Evolutionary conservation across 2,113 vertebrate species (phyloP).

Genomic region (Chrysemys picta): DNA sequence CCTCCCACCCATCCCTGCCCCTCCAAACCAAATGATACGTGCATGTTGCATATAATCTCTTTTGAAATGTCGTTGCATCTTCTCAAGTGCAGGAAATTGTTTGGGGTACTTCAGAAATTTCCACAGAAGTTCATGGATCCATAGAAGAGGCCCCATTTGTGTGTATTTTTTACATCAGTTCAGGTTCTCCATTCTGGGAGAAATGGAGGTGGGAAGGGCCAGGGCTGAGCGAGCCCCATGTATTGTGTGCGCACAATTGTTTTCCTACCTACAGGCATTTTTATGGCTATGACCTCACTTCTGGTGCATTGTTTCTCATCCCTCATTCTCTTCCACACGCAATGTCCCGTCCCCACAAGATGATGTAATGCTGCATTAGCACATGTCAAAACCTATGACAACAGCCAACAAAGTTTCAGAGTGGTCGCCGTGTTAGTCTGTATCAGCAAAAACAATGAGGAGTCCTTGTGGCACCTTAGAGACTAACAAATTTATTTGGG

Average conservation of each 20-base stretch:
- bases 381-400: background rate
- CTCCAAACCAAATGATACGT: background rate
- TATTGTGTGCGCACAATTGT: background rate
- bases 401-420: background rate
- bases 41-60: background rate
- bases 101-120: background rate
- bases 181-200: accelerated
- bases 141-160: background rate
- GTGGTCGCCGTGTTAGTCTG: no score
- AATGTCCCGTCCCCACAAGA: background rate
- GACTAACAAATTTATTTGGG: no score
- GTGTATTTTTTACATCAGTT: background rate
- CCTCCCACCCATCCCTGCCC: background rate
- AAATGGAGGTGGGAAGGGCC: background rate
- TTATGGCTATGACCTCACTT: background rate
- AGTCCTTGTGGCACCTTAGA: no score
- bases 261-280: background rate
- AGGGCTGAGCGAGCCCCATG: background rate
- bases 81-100: background rate
- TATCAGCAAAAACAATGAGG: no score
- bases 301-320: background rate
- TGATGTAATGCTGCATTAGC: background rate
- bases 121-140: background rate
- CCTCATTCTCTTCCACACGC: background rate
- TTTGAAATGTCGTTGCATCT: accelerated